phyloP scores from a whole-genome alignment of 2,113 vertebrate species.

The Pontoporia blainvillei region DNA sequence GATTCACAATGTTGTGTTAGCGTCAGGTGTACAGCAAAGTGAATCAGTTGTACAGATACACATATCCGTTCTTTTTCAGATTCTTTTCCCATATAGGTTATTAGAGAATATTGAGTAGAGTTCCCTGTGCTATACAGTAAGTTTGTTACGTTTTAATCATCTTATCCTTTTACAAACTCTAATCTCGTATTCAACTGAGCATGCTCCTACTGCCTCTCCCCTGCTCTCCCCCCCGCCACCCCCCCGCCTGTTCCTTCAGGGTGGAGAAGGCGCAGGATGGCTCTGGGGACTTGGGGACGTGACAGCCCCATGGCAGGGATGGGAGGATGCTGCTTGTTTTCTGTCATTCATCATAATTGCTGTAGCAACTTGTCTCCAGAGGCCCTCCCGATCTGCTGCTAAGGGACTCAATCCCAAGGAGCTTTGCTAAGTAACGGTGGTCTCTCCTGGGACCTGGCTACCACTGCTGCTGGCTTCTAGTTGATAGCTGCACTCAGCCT shows the following conservation, averaged over 20 bases:
- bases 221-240: accelerated
- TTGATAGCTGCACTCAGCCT: background rate
- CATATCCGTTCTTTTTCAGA: background rate
- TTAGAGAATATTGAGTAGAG: background rate
- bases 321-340: background rate
- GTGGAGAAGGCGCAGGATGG: too few species aligned
- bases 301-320: background rate
- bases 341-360: accelerated
- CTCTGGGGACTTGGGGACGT: accelerated
- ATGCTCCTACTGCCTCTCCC: accelerated
- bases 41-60: background rate
- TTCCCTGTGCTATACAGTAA: background rate
- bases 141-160: background rate
- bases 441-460: background rate
- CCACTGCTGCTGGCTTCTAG: background rate
- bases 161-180: background rate
- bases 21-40: background rate
- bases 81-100: background rate
- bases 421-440: background rate
- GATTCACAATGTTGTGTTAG: background rate
- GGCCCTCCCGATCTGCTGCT: background rate
- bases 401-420: background rate
- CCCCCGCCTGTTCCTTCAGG: background rate
- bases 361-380: background rate
- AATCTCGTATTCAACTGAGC: background rate